Conservation (phyloP, 2,888 invertebrate species). For the Lepidocyrtinus sp. region DNA sequence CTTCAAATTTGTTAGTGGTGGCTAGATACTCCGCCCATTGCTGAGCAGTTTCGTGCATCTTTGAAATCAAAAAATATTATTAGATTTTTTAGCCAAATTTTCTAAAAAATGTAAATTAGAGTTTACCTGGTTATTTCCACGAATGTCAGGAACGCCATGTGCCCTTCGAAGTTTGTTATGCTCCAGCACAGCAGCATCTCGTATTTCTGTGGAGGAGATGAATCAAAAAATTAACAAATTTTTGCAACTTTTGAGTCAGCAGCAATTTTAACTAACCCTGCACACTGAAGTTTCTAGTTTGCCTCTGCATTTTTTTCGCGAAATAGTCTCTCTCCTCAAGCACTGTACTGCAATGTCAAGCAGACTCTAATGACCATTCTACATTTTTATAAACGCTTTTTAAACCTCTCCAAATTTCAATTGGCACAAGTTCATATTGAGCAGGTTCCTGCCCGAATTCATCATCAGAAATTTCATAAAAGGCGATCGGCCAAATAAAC, state of each 20-base stretch:
- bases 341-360: too few relatives aligned
- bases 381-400: too few relatives aligned
- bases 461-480: too few relatives aligned
- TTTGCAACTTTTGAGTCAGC: not conserved
- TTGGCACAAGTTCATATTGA: too few relatives aligned
- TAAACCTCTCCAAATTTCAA: too few relatives aligned
- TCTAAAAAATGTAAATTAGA: not conserved
- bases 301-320: not conserved
- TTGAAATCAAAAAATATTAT: too few relatives aligned
- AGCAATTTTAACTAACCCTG: not conserved
- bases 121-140: not conserved
- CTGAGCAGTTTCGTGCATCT: not conserved
- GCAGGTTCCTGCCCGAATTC: too few relatives aligned
- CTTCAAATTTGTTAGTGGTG: not conserved
- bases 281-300: not conserved
- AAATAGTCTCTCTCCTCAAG: too few relatives aligned
- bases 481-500: too few relatives aligned
- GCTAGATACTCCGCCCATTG: not conserved
- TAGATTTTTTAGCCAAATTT: not conserved
- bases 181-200: constrained; percentile 21
- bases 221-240: not conserved
- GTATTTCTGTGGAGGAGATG: constrained; percentile 12
- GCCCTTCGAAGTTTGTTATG: constrained; percentile 19
- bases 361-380: too few relatives aligned
- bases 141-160: constrained; percentile 20